These are phyloP conservation scores for Cyclargus thomasi DNA, from an alignment of 1,140 invertebrate genomes.

Conservation along the genomic window DNA sequence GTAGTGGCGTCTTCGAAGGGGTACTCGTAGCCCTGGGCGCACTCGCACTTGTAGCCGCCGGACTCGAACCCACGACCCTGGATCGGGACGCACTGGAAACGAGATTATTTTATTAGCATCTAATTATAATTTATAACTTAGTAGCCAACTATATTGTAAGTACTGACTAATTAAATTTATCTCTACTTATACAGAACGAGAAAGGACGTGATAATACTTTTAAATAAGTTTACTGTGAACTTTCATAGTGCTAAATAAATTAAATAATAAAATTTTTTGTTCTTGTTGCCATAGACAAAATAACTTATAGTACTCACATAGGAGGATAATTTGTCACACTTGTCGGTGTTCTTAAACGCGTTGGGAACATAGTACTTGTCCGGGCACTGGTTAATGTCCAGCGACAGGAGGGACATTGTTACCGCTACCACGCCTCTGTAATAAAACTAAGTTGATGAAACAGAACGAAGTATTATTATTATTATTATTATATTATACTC, in stretches of 20 bases:
- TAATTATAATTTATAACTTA: too few relatives aligned
- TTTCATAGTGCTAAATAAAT: too few relatives aligned
- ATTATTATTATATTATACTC: too few relatives aligned
- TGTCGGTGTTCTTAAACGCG: slow-evolving; percentile 96
- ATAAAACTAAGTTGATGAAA: slow-evolving; percentile 17
- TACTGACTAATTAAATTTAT: too few relatives aligned
- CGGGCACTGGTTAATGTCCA: slow-evolving; percentile 97
- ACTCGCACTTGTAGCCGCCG: slow-evolving; percentile 99
- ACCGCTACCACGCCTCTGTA: slow-evolving; percentile 95
- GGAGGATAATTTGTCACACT: slow-evolving; percentile 93
- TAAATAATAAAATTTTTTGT: too few relatives aligned
- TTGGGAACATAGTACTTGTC: slow-evolving; percentile 92
- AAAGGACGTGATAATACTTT: too few relatives aligned
- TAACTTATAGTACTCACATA: slow-evolving; percentile 84
- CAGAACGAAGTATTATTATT: too few relatives aligned
- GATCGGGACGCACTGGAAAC: slow-evolving; percentile 91
- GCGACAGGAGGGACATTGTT: slow-evolving; percentile 90
- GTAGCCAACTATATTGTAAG: too few relatives aligned
- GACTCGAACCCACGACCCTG: slow-evolving; percentile 92
- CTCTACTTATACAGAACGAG: too few relatives aligned
- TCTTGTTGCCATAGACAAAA: too few relatives aligned
- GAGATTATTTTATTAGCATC: neutral
- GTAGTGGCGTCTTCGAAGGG: slow-evolving; percentile 95
- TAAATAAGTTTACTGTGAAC: too few relatives aligned
- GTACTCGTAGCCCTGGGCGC: slow-evolving; percentile 97